Base-by-base conservation (phyloP, 2,113 vertebrate species). In the Xyliphius kryptos region DNA sequence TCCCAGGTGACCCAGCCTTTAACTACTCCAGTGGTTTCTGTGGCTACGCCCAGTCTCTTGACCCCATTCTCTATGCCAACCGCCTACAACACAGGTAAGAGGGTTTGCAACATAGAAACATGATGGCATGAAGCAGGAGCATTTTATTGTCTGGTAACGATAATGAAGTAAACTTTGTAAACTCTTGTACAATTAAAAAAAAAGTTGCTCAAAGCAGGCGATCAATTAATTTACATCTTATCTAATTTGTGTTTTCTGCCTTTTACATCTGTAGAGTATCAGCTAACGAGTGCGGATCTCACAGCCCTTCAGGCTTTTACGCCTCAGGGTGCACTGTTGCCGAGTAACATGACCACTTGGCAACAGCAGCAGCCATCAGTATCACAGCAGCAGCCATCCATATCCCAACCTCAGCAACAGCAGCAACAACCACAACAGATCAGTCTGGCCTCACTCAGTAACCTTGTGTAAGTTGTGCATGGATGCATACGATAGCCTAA, bases 251-350 rank as follows among this genome's bases (percentile, higher is more conserved):
- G n/a, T n/a, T n/a, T n/a, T n/a, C n/a, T n/a, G n/a, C n/a, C n/a
- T n/a, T n/a, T n/a, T n/a, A n/a, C n/a, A n/a, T n/a, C n/a, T n/a
- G 7, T 89, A 97, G 94, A 97, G 79, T 97, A 95, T 83, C 93
- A 95, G 85, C 81, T 96, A 89, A 92, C 89, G 6, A 96, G 92
- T 1, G 93, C 93, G 10, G 94, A 96, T 76, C 85, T 97, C 52
- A 92, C 93, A 6, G 92, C 91, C 2, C 87, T 97, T 73, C 91
- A 93, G 2, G 87, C 93, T 0, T 98, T 97, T 87, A 91, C 89
- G 61, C 94, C 92, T 0, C 89, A 91, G 4, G 86, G 86, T 12
- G 83, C 89, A 38, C 81, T 98, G 81, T 89, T 94, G 64, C 90
- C 93, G 54, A 88, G 93, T 85, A 93, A 87, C 70, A 87, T 97